Conservation (phyloP, 2,113 vertebrate species). For the Macrotus californicus region DNA sequence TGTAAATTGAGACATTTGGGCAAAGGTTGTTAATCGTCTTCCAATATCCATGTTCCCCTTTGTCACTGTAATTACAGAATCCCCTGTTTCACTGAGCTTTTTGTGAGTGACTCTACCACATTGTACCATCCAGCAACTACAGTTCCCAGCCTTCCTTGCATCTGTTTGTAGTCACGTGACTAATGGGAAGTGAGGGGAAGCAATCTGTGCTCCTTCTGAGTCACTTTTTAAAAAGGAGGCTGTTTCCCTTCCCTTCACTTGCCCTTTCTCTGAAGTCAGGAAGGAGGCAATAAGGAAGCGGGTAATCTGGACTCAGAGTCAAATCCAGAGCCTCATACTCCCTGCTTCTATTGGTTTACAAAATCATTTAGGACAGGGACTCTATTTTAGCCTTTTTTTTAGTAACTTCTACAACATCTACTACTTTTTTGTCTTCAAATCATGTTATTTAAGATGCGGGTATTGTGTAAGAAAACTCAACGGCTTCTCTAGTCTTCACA, state of each 20-base stretch:
- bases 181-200: not conserved
- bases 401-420: not conserved
- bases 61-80: not conserved
- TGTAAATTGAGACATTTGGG: not conserved
- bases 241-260: not conserved
- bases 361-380: not conserved
- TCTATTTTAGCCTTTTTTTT: not conserved
- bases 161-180: not conserved
- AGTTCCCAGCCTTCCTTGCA: not conserved
- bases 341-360: not conserved
- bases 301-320: not conserved
- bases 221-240: not conserved
- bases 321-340: not conserved
- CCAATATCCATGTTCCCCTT: not conserved
- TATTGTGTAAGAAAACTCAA: not conserved
- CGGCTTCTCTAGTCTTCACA: not conserved
- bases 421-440: not conserved
- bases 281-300: not conserved
- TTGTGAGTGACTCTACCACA: fast-evolving
- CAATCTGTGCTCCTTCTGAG: not conserved
- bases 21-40: not conserved
- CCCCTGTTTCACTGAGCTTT: not conserved
- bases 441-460: not conserved
- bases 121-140: not conserved
- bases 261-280: not conserved